Evolutionary conservation across 23 tunicate genomes (phyloP).

Genomic region (Diplosoma virens): DNA sequence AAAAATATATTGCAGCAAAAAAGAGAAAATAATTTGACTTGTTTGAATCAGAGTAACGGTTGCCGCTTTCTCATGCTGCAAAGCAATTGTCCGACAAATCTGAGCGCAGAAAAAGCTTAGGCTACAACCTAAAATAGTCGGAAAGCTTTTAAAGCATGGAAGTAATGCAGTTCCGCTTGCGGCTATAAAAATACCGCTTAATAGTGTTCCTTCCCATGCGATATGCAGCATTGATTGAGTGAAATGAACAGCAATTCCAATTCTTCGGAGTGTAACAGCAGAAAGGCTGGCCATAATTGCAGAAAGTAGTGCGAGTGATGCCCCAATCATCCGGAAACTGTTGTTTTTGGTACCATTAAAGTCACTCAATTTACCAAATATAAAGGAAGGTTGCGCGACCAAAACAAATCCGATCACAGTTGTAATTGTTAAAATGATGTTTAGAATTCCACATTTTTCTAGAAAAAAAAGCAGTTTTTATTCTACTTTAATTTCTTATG

Average conservation of each 20-base stretch:
- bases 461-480: neutral
- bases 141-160: conserved; percentile 11
- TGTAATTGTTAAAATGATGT: neutral
- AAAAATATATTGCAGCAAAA: conserved; percentile 4
- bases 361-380: neutral
- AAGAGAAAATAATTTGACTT: conserved; percentile 16
- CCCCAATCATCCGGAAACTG: neutral
- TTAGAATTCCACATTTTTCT: conserved; percentile 16
- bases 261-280: neutral
- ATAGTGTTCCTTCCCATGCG: neutral
- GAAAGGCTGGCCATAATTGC: neutral
- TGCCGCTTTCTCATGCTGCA: conserved; percentile 35
- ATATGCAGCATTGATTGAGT: conserved; percentile 17
- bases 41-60: conserved; percentile 21
- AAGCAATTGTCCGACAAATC: conserved; percentile 9
- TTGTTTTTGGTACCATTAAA: neutral
- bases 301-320: neutral
- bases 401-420: conserved; percentile 23
- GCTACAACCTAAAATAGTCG: neutral
- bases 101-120: neutral
- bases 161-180: neutral
- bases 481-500: no score
- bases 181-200: neutral
- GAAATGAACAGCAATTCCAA: conserved; percentile 25
- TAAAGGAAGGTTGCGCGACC: conserved; percentile 27